Base-by-base conservation (phyloP, 2,888 invertebrate genomes). In the Tholera decimalis region DNA sequence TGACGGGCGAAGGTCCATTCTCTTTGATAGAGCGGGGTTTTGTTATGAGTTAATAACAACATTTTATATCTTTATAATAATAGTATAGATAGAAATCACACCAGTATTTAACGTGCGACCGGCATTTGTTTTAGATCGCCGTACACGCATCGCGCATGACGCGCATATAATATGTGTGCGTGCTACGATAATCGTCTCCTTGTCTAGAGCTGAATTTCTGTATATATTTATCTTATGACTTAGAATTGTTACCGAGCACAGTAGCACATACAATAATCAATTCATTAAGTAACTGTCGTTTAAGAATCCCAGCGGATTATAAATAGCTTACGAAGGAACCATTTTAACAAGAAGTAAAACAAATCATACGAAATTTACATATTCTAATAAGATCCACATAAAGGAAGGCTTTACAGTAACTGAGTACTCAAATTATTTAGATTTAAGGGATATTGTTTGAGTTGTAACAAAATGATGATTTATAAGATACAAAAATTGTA, bases 201-300 rank as follows among this genome's bases (percentile, higher is more conserved):
- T n/a, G n/a, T n/a, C n/a, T n/a, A n/a, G n/a, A n/a, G n/a, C 11
- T 3, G 20, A 20, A 11, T 8, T 64, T 43, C 35, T 54, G 24
- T 3, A 9, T 0, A 0, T 13, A 15, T 13, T 6, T 22, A 3
- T 30, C 28, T 20, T 13, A 5, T 33, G 9, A 2, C 20, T 49
- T 46, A 20, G 2, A 28, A 20, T 50, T 66, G 57, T 53, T 56
- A 63, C 59, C 41, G 53, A 67, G 56, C 53, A 72, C 66, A 75
- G 73, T 63, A 53, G 55, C 47, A 61, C 49, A 65, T 59, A 78
- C 63, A 73, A 80, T 68, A 77, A 68, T 74, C 71, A 77, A 77
- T 80, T 76, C 55, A 64, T 63, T 75, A 61, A 62, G 57, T 33
- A 67, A 50, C 44, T 67, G 65, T 71, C 39, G 20, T 43, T 57